Evolutionary conservation across 2,797 vertebrate species (phyloP), one percentile per base, ranked within the genome.

Genomic region (Myotis myotis): DNA sequence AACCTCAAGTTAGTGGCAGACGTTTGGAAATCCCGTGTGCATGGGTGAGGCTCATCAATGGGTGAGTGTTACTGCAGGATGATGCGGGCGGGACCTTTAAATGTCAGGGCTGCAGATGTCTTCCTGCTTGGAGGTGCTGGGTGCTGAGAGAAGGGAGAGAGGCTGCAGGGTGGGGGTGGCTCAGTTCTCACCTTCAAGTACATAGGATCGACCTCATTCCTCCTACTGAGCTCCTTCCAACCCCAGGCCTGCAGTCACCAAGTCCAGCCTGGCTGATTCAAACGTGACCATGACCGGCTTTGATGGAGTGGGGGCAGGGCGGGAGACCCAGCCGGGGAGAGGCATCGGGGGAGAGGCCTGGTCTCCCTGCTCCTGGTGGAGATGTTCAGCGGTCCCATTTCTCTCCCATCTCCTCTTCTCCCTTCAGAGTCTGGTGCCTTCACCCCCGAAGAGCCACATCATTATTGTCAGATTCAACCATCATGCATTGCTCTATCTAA

Each of bases 301-400:
- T 30, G 72, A 28, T 25, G 13, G 60, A 17, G 22, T 0, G 0
- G 6, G 23, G 30, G n/a, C 51, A 23, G 51, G 30, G 13, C 11
- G 38, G 23, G 51, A 25, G 20, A 6, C 10, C 1, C 20, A 0
- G 28, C 28, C 17, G 36, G n/a, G 41, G 41, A 44, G 41, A 44
- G 41, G 51, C 64, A 30, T 51, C 8, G 30, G 23, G 19, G 60
- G 13, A 44, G 76, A 22, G 25, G 6, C 38, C 41, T 13, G 16
- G n/a, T 53, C 23, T 13, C 20, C 23, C 19, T 17, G 38, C 6
- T 66, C 33, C 49, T 36, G 30, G 9, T 15, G 12, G 23, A 33
- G n/a, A 30, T 0, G 0, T 4, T 20, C 5, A 1, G 36, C 0
- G 0, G 30, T 11, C 30, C 51, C 9, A 2, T 28, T 51, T 16